Base-by-base conservation (phyloP, 2,797 vertebrate species). In the Gymnoscopelus braueri region DNA sequence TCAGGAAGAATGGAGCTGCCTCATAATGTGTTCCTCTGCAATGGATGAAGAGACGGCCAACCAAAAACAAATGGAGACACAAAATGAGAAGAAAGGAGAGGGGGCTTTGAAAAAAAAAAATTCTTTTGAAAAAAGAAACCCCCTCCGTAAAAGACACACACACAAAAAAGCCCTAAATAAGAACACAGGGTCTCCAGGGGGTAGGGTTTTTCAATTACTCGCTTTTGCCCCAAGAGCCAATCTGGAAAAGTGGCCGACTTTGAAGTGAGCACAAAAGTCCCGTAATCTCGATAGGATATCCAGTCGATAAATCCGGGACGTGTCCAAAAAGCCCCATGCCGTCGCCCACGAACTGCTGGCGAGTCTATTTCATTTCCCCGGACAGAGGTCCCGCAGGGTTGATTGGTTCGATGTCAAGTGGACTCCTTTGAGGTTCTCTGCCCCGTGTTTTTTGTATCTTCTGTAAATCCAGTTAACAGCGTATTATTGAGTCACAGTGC, bases 1-100 rank as follows among this genome's bases (percentile, higher is more conserved):
- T 80, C 79, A 87, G 84, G 81, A 80, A 83, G 81, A 90, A 90
- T 86, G 81, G 70, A 69, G 75, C 82, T 79, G 88, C 76, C 89
- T 89, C 85, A 89, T 84, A 88, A 87, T 82, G 79, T 83, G 77
- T 86, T 85, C 87, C 80, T 77, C 82, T 4, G 19, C 79, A 80
- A 76, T 75, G 75, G 78, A 69, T 72, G 72, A 81, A 67, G 75
- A 82, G 78, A 78, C 50, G 58, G 71, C 35, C 4, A 60, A 67
- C 39, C 39, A 78, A 71, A 73, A 29, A 68, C 79, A 69, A 39
- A 12, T 11, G 29, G 11, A 23, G 29, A 53, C 47, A n/a, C 3
- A 29, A 55, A 74, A 67, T 54, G 70, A 39, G 59, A 70, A 60
- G 39, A 44, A 44, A 44, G 39, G 11, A 73, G 72, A 74, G 32